Evolutionary conservation across 2,797 vertebrate genomes (phyloP), one percentile per base, ranked within the genome.

Genomic region (Aphelocoma californica): DNA sequence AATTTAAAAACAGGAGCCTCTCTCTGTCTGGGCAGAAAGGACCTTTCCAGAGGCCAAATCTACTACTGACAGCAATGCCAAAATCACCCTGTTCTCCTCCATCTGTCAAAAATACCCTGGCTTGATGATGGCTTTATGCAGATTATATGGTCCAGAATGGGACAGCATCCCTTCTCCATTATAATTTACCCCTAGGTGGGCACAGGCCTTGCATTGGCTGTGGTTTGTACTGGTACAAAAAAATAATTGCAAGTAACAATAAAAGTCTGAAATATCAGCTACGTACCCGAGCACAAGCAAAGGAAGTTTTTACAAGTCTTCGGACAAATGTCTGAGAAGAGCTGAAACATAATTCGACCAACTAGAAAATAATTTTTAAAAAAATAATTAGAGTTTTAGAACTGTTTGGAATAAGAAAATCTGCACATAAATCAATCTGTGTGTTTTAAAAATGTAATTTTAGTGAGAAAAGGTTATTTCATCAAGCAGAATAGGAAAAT

Each of bases 281-380:
- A 96, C 93, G 14, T 94, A 99, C 99, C 99, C 50, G 99, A 99
- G 97, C 99, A 99, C 91, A 99, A 97, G 97, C 98, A 99, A 94
- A 99, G 99, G 96, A 99, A 99, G 97, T 99, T 99, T 98, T 99
- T 99, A 97, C 99, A 99, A 47, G 99, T 99, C 98, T 99, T 99
- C 93, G 99, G 99, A 98, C 99, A 99, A 95, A 99, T 97, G 94
- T 99, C 99, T 40, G 98, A 99, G 98, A 99, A 99, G 88, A 99
- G 99, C 90, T 99, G 99, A 98, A 99, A 99, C 97, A 99, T 99
- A 96, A 99, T 99, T 73, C 99, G 99, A 95, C 99, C 99, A 98
- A 99, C 99, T 99, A 86, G 79, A 98, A 98, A 81, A 95, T 88
- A 94, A 93, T 67, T 65, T 13, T 1, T 25, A 28, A 71, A 81